Percentiles rank a stretch among this genome's conserved stretches.
phyloP scores from a whole-genome alignment of 2,113 vertebrate species.

The Fregata magnificens region DNA sequence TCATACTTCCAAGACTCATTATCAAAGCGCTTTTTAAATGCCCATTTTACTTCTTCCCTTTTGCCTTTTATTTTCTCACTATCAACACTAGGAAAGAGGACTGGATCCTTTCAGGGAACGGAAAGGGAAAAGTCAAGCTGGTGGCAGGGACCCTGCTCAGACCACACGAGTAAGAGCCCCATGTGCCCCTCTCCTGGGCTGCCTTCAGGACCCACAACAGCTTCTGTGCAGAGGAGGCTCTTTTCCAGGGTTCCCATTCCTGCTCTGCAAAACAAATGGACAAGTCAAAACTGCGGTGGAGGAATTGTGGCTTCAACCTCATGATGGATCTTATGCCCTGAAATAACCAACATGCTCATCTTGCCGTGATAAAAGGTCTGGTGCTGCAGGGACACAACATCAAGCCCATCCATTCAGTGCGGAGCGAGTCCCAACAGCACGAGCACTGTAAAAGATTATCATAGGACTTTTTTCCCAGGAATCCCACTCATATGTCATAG shows the following conservation, averaged over 20 bases:
- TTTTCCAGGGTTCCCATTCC: neutral
- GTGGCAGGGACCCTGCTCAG: neutral
- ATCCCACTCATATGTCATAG: neutral
- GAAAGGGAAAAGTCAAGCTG: neutral
- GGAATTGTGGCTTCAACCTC: neutral
- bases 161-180: neutral
- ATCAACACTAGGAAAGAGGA: neutral
- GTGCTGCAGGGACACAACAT: neutral
- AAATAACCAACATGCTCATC: rapidly evolving
- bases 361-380: rapidly evolving
- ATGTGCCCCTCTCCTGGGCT: neutral
- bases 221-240: neutral
- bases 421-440: rapidly evolving
- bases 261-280: neutral
- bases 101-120: neutral
- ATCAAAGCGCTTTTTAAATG: neutral
- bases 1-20: neutral
- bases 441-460: neutral
- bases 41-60: neutral
- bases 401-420: rapidly evolving
- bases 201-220: neutral
- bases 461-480: rapidly evolving
- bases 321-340: rapidly evolving
- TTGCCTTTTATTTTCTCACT: neutral
- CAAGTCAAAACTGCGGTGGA: neutral